Conservation (phyloP, 2,113 vertebrate species). For the Ameiurus melas region DNA sequence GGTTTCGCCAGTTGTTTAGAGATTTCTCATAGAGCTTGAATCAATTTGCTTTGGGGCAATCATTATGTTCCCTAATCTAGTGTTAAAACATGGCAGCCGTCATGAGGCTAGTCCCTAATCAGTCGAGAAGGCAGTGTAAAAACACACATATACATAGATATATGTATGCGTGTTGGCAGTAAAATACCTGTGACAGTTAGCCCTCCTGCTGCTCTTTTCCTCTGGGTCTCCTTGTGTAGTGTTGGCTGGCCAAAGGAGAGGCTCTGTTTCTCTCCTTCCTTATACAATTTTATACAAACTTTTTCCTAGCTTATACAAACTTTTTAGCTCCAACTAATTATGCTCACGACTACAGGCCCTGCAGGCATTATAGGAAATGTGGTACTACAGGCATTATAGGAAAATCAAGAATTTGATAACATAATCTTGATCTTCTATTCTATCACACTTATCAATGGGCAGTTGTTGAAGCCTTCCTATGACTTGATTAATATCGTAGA, state of each 20-base stretch:
- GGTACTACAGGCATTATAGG: conserved; percentile 9
- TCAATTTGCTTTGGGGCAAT: conserved; percentile 25
- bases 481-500: conserved; percentile 4
- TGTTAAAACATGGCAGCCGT: conserved; percentile 28
- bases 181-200: conserved; percentile 81
- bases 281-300: not conserved
- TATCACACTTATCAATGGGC: not conserved
- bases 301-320: conserved; percentile 51
- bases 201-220: conserved; percentile 80
- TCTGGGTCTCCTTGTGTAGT: conserved; percentile 79
- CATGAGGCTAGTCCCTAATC: conserved; percentile 51
- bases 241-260: conserved; percentile 73
- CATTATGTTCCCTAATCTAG: conserved; percentile 33
- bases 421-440: conserved; percentile 3
- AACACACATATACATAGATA: conserved; percentile 82
- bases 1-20: conserved; percentile 6
- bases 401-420: conserved; percentile 1
- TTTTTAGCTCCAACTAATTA: conserved; percentile 31
- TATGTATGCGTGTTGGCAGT: conserved; percentile 81
- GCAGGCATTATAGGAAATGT: not conserved
- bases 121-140: conserved; percentile 83
- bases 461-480: not conserved
- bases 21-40: conserved; percentile 16
- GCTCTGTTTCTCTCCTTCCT: conserved; percentile 68
- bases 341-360: conserved; percentile 1